A percentile compares a stretch with the other conserved stretches of the same genome.
Conservation (phyloP, 2,113 vertebrate species). For the Astur gentilis region DNA sequence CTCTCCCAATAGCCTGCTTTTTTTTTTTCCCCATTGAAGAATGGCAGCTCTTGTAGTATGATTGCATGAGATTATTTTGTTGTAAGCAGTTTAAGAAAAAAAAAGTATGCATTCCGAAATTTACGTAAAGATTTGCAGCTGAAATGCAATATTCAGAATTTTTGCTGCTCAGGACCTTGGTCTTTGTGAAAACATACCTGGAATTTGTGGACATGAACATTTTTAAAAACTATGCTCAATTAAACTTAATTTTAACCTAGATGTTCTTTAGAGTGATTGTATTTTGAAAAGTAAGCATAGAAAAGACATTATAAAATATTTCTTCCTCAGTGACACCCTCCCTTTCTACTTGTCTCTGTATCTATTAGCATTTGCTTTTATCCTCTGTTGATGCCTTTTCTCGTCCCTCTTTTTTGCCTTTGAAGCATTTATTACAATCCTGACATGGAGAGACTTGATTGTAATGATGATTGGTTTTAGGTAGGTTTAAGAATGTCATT, state of each 20-base stretch:
- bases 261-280: neutral
- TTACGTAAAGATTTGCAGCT: neutral
- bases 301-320: neutral
- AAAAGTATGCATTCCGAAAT: neutral
- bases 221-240: neutral
- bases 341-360: neutral
- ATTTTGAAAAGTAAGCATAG: neutral
- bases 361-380: neutral
- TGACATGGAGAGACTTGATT: neutral
- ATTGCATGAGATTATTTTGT: neutral
- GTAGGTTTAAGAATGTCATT: neutral
- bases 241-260: neutral
- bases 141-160: neutral
- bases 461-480: neutral
- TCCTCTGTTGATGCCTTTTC: neutral
- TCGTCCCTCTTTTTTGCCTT: neutral
- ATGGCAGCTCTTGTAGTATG: neutral
- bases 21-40: neutral
- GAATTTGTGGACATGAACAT: neutral
- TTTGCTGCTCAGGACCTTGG: neutral
- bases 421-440: neutral
- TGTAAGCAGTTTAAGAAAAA: neutral
- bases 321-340: neutral
- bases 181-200: neutral
- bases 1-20: neutral